Evolutionary conservation across 2,888 invertebrate species (phyloP), one percentile per base, ranked within the genome.

Genomic region (Hermaeophaga mercurialis): DNA sequence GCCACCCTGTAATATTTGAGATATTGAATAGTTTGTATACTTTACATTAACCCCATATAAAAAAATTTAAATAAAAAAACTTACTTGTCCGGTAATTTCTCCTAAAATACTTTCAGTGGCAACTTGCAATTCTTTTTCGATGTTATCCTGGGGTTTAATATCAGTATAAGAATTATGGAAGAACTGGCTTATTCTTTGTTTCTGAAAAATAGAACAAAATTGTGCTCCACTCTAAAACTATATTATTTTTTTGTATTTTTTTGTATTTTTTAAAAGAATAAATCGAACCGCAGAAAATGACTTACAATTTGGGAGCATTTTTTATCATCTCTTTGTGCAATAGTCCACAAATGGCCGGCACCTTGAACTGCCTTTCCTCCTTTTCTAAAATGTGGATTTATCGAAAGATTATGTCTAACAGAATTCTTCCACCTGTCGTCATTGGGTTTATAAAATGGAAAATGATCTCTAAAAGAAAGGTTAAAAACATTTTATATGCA

Each of bases 401-500:
- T 94, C 26, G 93, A 93, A 11, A 94, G 80, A 76, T 94, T 94
- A 77, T 94, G 94, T 63, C 94, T 82, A 1, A 94, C 93, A 0
- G 93, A 94, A 73, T 94, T 94, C 79, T 94, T 94, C 94, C 94
- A 94, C 69, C 93, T 85, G 73, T 94, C 94, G 68, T 94, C 94
- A 71, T 91, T 90, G 33, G 90, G 89, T 74, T 91, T 91, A 80
- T 91, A 94, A 75, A 86, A 94, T 0, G 93, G 91, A 77, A 91
- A 94, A 58, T 89, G 90, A 71, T 91, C 91, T 2, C 94, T 94
- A 79, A 75, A 58, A 54, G 11, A 3, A 39, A 39, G n/a, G n/a
- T n/a, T n/a, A n/a, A n/a, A 7, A 34, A 5, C 34, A n/a, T n/a
- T n/a, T n/a, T n/a, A n/a, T n/a, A n/a, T n/a, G n/a, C n/a, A n/a